Conservation (phyloP, 2,113 vertebrate species). For the Meriones unguiculatus region DNA sequence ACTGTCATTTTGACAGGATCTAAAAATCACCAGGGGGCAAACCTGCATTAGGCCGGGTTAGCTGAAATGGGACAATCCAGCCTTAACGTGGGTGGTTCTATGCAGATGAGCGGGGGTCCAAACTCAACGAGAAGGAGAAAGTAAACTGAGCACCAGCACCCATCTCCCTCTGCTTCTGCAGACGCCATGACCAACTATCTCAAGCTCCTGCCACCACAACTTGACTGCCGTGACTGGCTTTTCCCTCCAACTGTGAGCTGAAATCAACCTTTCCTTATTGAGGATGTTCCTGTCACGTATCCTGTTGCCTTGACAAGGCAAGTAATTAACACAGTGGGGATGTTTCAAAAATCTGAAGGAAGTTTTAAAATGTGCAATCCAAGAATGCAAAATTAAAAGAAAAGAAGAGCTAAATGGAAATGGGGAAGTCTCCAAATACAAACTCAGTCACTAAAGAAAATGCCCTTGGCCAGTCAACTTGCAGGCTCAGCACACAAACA, state of each 20-base stretch:
- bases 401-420: background rate
- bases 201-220: background rate
- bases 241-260: background rate
- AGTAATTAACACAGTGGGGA: background rate
- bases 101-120: background rate
- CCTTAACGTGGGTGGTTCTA: background rate
- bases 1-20: background rate
- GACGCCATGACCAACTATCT: background rate
- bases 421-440: background rate
- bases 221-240: background rate
- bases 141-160: background rate
- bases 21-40: background rate
- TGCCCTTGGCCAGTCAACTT: background rate
- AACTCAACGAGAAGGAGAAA: background rate
- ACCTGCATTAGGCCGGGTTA: background rate
- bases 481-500: background rate
- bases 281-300: no score
- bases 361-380: background rate
- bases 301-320: background rate
- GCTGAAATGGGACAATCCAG: background rate
- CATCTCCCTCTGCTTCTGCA: background rate
- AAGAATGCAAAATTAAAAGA: background rate
- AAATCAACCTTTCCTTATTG: background rate
- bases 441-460: background rate
- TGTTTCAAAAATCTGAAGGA: background rate